Evolutionary conservation across 2,888 invertebrate genomes (phyloP), one percentile per base, ranked within the genome.

Genomic region (Eupithecia insigniata): DNA sequence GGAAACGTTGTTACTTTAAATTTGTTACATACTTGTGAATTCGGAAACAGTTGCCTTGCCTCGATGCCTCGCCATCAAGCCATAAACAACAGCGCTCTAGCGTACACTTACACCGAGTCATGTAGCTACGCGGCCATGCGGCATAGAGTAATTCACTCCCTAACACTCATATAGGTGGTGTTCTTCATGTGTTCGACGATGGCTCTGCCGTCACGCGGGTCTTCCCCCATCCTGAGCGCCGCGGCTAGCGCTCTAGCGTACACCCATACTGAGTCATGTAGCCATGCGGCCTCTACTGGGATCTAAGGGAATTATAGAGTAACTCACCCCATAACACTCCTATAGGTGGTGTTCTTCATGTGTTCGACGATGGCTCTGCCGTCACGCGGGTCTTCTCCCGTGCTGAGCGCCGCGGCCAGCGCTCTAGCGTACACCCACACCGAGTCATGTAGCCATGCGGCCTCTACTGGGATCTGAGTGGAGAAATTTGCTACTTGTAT

Each of bases 391-490:
- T 96, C 95, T 22, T 95, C 96, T 0, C 96, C 96, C n/a, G 94
- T 92, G 55, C 95, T 92, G 71, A 99, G 90, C 1, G 97, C 96
- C 76, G 96, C 95, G 39, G 96, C 94, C 78, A 99, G 92, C 2
- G 98, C 98, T 73, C 96, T 95, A 16, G 98, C 97, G 90, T 99
- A 99, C 77, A 99, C 95, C 95, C 97, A 97, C 66, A 99, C 98
- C 0, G 99, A 98, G 88, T 99, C 99, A 89, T 99, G 99, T 32
- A 98, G 95, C 95, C 98, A 98, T 46, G 98, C 98, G 22, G 98
- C 98, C 88, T 97, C 97, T 70, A 97, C 97, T 76, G 97, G 96
- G 84, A 98, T 97, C 97, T 98, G 39, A 14, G 55, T 26, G 55
- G 4, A 55, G 1, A 55, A 55, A 55, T 26, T 14, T 55, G 12